These are phyloP conservation scores for Stenurella melanura DNA, from an alignment of 2,888 invertebrate species.

Conservation along the genomic window DNA sequence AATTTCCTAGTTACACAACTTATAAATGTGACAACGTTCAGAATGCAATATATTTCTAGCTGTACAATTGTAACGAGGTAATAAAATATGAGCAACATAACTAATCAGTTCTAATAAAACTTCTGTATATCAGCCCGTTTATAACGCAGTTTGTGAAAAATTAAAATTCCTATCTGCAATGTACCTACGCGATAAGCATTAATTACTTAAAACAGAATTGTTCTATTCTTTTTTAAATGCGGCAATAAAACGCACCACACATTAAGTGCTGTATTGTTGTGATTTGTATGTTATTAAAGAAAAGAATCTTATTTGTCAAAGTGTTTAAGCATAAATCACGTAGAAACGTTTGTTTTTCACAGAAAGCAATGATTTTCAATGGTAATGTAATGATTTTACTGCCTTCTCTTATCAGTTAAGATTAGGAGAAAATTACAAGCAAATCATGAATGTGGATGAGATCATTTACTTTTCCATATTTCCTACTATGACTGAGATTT, in stretches of 20 bases:
- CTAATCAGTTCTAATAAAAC: conserved; percentile 1
- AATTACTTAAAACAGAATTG: conserved; percentile 41
- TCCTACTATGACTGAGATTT: no score
- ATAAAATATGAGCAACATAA: background rate
- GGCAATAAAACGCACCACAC: conserved; percentile 25
- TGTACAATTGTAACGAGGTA: background rate
- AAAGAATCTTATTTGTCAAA: conserved; percentile 34
- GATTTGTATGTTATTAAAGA: conserved; percentile 40
- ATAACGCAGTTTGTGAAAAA: background rate
- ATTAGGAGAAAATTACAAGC: conserved; percentile 44
- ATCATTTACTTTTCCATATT: background rate
- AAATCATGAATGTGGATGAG: conserved; percentile 32
- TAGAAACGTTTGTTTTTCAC: conserved; percentile 35
- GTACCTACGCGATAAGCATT: conserved; percentile 26
- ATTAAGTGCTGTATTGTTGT: conserved; percentile 34
- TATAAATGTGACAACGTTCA: background rate
- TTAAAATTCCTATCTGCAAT: conserved; percentile 20
- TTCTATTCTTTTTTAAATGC: conserved; percentile 36
- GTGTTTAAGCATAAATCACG: conserved; percentile 36
- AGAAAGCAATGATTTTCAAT: conserved; percentile 38
- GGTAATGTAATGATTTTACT: conserved; percentile 13
- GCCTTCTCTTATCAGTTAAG: conserved; percentile 23
- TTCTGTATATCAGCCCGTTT: background rate
- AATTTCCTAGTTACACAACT: background rate
- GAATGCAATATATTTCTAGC: conserved; percentile 1